Evolutionary conservation across 2,888 invertebrate genomes (phyloP).

Genomic region (Sesamia inferens): DNA sequence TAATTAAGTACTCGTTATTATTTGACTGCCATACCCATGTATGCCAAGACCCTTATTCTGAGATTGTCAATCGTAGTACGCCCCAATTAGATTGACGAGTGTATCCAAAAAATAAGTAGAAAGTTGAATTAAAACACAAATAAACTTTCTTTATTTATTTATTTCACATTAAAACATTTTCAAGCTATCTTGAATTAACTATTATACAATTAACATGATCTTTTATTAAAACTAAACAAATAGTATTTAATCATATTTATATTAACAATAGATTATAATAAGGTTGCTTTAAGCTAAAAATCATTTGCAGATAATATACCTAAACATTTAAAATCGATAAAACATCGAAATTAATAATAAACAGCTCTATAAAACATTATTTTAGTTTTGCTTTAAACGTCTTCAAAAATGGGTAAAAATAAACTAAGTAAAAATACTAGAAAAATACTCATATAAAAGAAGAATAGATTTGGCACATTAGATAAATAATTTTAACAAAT

Average conservation of each 20-base stretch:
- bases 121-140: constrained; percentile 42
- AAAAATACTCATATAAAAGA: constrained; percentile 49
- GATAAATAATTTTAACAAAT: constrained; percentile 33
- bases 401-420: constrained; percentile 44
- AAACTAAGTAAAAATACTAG: constrained; percentile 51
- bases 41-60: too few species aligned
- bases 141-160: constrained; percentile 80
- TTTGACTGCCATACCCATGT: too few species aligned
- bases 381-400: constrained; percentile 34
- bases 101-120: neutral
- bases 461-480: constrained; percentile 60
- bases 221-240: constrained; percentile 72
- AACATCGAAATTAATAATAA: constrained; percentile 58
- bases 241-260: constrained; percentile 56
- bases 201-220: constrained; percentile 74
- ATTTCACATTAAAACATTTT: constrained; percentile 82
- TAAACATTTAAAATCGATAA: constrained; percentile 54
- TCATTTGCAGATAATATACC: constrained; percentile 47
- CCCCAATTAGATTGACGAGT: too few species aligned
- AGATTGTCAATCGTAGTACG: too few species aligned
- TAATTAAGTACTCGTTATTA: too few species aligned
- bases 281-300: constrained; percentile 71
- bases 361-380: constrained; percentile 39
- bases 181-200: constrained; percentile 77
- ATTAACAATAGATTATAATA: constrained; percentile 56